phyloP scores from a whole-genome alignment of 2,797 vertebrate species.

The Manis javanica region DNA sequence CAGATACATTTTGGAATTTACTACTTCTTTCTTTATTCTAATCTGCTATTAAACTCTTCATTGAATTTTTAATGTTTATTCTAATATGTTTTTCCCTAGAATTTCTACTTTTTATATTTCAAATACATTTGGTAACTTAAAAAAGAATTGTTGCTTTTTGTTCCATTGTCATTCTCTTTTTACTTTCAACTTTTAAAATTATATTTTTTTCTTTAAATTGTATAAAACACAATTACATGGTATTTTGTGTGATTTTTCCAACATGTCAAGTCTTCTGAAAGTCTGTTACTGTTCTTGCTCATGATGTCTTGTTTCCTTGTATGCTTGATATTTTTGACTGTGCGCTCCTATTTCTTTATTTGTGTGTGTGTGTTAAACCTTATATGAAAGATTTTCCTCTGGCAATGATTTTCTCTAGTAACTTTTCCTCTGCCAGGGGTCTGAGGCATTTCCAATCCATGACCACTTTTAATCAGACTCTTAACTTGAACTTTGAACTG shows the following conservation, averaged over 20 bases:
- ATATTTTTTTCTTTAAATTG: neutral
- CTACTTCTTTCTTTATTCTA: neutral
- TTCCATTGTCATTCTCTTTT: neutral
- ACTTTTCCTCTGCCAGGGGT: neutral
- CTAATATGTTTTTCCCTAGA: neutral
- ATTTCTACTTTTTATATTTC: neutral
- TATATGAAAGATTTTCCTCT: neutral
- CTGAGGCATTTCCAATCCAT: neutral
- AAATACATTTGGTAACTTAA: neutral
- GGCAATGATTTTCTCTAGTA: neutral
- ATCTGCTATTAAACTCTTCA: neutral
- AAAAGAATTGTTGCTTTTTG: neutral
- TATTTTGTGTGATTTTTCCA: conserved; percentile 1
- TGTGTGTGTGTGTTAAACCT: neutral
- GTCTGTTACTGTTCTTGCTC: neutral
- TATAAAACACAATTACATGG: neutral
- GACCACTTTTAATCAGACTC: neutral
- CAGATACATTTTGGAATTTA: neutral
- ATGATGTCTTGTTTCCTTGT: neutral
- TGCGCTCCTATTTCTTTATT: neutral
- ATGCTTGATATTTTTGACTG: neutral
- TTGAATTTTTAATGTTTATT: neutral
- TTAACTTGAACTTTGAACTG: neutral
- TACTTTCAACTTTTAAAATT: neutral
- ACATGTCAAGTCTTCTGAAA: neutral